Base-by-base conservation (phyloP, 2,113 vertebrate species). In the Indri indri region DNA sequence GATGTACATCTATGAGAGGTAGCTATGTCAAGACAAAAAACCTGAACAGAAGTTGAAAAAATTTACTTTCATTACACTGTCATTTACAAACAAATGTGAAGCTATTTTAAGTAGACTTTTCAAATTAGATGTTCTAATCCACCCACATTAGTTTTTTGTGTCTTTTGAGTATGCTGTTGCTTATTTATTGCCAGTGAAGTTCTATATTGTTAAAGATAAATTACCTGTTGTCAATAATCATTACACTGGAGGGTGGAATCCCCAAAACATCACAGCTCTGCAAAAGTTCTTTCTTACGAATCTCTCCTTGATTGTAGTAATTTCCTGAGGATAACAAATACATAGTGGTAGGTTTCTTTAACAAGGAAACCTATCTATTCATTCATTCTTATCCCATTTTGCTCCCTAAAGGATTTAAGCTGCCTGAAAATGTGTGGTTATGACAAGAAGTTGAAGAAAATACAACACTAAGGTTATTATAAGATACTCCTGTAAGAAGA, bases 211-310 rank as follows among this genome's bases (percentile, higher is more conserved):
- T 93, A 57, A 95, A 97, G 92, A 86, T 0, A 32, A 11, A 98
- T 99, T 99, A 99, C 99, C 99, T 99, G 98, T 99, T 98, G 95
- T 99, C 98, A 73, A 99, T 73, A 96, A 99, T 92, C 70, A 98
- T 99, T 96, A 99, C 98, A 82, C 96, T 95, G 61, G 99, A 99
- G 30, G 98, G 77, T 97, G 99, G 99, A 97, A 99, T 99, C 82
- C 99, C 99, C 98, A 99, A 98, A 76, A 99, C 98, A 30, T 96
- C 98, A 98, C 99, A 99, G 86, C 99, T 99, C 96, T 99, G 97
- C 37, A 99, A 90, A 95, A 99, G 99, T 97, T 99, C 99, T 94
- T 99, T 98, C 98, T 99, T 99, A 92, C 99, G 99, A 88, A 98
- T 97, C 83, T 99, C 98, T 77, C 99, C 99, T 99, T 99, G 99